Percentiles rank a stretch among this genome's conserved stretches.
Evolutionary conservation across 2,888 invertebrate genomes (phyloP).

Genomic region (Eilema sororculum): DNA sequence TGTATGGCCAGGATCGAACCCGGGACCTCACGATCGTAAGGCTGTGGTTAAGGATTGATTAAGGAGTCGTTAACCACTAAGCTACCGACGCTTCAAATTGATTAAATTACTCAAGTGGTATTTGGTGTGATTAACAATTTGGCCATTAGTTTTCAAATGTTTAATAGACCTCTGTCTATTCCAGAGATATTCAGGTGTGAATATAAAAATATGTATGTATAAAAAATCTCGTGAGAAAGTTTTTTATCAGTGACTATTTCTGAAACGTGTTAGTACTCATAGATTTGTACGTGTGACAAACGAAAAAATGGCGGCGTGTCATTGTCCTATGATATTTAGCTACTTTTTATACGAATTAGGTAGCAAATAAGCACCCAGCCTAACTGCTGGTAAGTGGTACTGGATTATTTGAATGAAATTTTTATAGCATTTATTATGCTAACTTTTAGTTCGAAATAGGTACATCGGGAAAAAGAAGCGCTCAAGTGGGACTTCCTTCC

Average conservation of each 20-base stretch:
- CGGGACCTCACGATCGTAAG: no score
- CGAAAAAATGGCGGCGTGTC: not conserved
- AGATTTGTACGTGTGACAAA: constrained; percentile 31
- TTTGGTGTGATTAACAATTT: no score
- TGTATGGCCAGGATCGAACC: no score
- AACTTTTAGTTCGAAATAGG: no score
- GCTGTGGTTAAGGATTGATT: no score
- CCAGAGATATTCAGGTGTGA: not conserved
- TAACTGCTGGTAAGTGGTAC: not conserved
- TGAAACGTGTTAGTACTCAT: constrained; percentile 5
- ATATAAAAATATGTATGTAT: not conserved
- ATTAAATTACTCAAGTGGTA: no score
- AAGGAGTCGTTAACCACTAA: no score
- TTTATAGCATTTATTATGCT: no score
- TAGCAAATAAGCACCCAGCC: not conserved
- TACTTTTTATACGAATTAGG: not conserved
- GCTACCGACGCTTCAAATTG: no score
- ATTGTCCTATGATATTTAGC: not conserved
- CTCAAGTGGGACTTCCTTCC: no score
- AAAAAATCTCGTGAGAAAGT: constrained; percentile 21
- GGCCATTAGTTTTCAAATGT: not conserved
- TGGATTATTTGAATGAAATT: no score
- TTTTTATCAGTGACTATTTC: constrained; percentile 11
- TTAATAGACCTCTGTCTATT: not conserved
- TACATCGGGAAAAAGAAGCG: no score